Base-by-base conservation (phyloP, 2,888 invertebrate species). In the Rhopalosiphum nymphaeae region DNA sequence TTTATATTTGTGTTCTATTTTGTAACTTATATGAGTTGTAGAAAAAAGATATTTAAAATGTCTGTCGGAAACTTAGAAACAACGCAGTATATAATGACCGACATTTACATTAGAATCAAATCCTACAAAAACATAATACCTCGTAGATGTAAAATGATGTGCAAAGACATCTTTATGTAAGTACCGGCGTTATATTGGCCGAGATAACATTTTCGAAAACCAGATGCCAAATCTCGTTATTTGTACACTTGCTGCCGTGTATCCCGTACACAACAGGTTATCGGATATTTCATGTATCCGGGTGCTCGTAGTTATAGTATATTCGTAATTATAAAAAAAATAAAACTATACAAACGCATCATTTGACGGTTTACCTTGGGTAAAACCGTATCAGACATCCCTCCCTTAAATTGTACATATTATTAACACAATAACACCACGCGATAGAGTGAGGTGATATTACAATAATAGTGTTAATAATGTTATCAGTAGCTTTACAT, bases 401-500 rank as follows among this genome's bases (percentile, higher is more conserved):
- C 92, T 87, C 91, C 91, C 85, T 29, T 91, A 84, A 67, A 89
- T 9, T 1, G 42, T 42, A 42, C 89, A 56, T 21, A 36, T 36
- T 61, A 36, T 36, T 78, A 78, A 49, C 11, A 49, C 13, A 46
- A 36, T 78, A 16, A 78, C 36, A 36, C 21, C 78, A 21, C 21
- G 36, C 16, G 21, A 78, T 78, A 78, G 16, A 67, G n/a, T 16
- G n/a, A 16, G 13, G 67, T 67, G 5, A 67, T 67, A 67, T 67
- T 67, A 16, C n/a, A 67, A 67, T n/a, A n/a, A n/a, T 67, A n/a
- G 67, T 67, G n/a, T n/a, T n/a, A n/a, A n/a, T n/a, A n/a, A 46
- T 56, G 36, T 89, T 89, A 89, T 67, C 89, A 26, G 93, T 53
- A 16, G 57, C 84, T 93, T 88, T 93, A 93, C 93, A 89, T 89